Evolutionary conservation across 2,113 vertebrate genomes (phyloP), one percentile per base, ranked within the genome.

Genomic region (Excalfactoria chinensis): DNA sequence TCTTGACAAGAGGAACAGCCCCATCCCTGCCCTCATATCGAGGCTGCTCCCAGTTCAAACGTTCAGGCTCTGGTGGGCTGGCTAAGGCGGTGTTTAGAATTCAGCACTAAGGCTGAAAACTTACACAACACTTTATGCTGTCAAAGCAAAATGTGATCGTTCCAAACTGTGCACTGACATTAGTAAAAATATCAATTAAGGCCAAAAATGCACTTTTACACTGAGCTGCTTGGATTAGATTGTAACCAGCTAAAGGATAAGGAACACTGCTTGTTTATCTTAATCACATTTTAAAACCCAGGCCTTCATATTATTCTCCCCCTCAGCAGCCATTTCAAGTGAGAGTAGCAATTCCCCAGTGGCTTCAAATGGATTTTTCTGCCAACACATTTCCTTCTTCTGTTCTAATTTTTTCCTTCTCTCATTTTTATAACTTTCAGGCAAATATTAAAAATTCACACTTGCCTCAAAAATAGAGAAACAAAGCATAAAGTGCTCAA

Each of bases 151-250:
- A 95, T 37, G 88, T 86, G 95, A 96, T 86, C 4, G 3, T 82
- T 95, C 86, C 81, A 80, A 86, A 89, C 95, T 95, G 88, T 95
- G 74, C 74, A 75, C 81, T 90, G 84, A 95, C 93, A 96, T 93
- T 95, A 97, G 70, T 93, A 93, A 95, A 97, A 96, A 93, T 95
- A 97, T 93, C 95, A 96, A 94, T 96, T 96, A 97, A 94, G 41
- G 94, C 95, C 95, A 96, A 97, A 96, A 97, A 91, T 90, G 93
- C 93, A 92, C 95, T 97, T 95, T 93, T 93, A 85, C 85, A 90
- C 84, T 93, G 88, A 96, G 75, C 89, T 91, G 94, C 89, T 94
- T 91, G 95, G 96, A 95, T 96, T 95, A 96, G 89, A 88, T 63
- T 92, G 88, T 93, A 92, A 94, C 89, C 77, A 96, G 90, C 85